Base-by-base conservation (phyloP, 1,140 invertebrate genomes). In the Hestina assimilis region DNA sequence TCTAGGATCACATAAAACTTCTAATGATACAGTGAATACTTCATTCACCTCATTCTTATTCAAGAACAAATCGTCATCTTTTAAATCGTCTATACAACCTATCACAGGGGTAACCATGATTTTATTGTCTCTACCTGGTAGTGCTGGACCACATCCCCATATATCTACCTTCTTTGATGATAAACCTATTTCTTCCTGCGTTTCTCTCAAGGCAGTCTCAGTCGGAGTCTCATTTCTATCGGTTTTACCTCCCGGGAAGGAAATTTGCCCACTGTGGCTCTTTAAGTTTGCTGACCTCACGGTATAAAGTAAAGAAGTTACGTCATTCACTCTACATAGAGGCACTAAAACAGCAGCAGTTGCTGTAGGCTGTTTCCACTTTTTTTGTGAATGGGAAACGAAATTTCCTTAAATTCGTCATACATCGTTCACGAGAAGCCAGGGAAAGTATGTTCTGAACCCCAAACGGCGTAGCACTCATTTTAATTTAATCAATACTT, bases 201-300 rank as follows among this genome's bases (percentile, higher is more conserved):
- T 95, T 90, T 98, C 96, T 41, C 96, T 87, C 0, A 97, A 57
- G 0, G 96, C 96, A 9, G 96, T 96, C 48, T 93, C 88, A 29
- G 92, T 83, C 2, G 92, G 78, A 15, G 79, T 73, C 69, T 97
- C 96, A 1, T 72, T 75, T 0, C 89, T 72, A 68, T 97, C 95
- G 33, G 89, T 87, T 84, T 94, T 94, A 1, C 96, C 96, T 33
- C 97, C 96, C 0, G 96, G 97, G 89, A 98, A 98, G 26, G 95
- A 94, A 8, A 97, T 93, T 86, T 97, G 94, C 1, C 96, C 93
- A 58, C 92, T 90, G 72, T 97, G 94, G 0, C 90, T 91, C 52
- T 90, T 92, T 17, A 98, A 73, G 59, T 92, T 91, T 1, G 89
- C 79, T 0, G 95, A 95, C 29, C 96, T 89, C 9, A 97, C 83